Conservation (phyloP, 2,113 vertebrate species). For the Phyllostomus hastatus region DNA sequence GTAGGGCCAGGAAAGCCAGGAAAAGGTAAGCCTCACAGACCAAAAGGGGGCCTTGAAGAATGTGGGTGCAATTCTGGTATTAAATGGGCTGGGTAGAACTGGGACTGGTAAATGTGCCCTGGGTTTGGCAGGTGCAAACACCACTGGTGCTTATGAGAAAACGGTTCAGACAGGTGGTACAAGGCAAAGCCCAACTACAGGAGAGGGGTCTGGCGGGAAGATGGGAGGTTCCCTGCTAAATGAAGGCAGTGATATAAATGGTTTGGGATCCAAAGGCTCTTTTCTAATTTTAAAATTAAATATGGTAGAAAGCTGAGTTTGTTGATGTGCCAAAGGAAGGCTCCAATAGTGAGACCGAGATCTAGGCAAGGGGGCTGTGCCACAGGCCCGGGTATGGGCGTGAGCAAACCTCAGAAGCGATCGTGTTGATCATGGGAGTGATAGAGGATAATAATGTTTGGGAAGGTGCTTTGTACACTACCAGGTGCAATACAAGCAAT, state of each 20-base stretch:
- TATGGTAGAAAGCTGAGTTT: constrained; percentile 14
- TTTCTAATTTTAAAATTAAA: constrained; percentile 56
- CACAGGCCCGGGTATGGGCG: not conserved
- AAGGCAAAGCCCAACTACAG: not conserved
- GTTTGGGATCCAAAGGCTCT: not conserved
- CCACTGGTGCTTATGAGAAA: not conserved
- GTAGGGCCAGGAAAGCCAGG: not conserved
- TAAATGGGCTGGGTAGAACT: not conserved
- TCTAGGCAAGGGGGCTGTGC: not conserved
- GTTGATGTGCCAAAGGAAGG: not conserved
- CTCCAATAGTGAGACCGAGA: not conserved
- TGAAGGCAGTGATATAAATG: not conserved
- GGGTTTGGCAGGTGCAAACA: not conserved
- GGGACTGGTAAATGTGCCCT: not conserved
- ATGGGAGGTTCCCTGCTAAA: not conserved
- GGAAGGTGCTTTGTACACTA: constrained; percentile 1
- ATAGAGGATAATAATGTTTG: not conserved
- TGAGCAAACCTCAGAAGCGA: not conserved
- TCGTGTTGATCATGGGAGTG: not conserved
- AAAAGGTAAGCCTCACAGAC: not conserved
- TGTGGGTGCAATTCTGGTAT: not conserved
- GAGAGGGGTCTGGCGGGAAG: not conserved
- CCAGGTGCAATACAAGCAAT: not conserved
- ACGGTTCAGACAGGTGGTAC: not conserved
- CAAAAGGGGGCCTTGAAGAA: not conserved